Evolutionary conservation across 2,888 invertebrate species (phyloP), one percentile per base, ranked within the genome.

Genomic region (Cephonodes hylas): DNA sequence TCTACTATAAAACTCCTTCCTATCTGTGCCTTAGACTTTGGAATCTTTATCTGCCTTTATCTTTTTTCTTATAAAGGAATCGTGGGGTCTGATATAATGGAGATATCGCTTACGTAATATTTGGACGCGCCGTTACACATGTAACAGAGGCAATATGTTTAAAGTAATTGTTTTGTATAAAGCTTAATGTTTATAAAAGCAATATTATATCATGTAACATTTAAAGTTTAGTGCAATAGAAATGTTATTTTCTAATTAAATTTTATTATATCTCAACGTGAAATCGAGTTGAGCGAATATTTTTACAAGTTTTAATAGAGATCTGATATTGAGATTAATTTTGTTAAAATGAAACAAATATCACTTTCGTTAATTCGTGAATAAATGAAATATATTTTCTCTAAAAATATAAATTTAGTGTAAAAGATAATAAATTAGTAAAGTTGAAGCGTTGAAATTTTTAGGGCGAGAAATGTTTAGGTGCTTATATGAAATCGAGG

Each of bases 241-340:
- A 80, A 84, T 85, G 86, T 89, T 90, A 88, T 86, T 80, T 77
- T 83, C 80, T 84, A 83, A 83, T 84, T 80, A 76, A 87, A 86
- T 89, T 88, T 86, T 85, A 87, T 83, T 79, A 77, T 78, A 80
- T 77, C 77, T 81, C 76, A 69, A 72, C 71, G 67, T 69, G 66
- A 74, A 75, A 71, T 66, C 74, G 60, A 67, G 74, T 81, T 79
- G 77, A 76, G 79, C 76, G 66, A 76, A 78, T 81, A 78, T 81
- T 80, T 76, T 80, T 75, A 75, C 76, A 73, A 73, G 74, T 80
- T 77, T 77, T 75, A 75, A 79, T 84, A 83, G 83, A 89, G 90
- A 91, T 89, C 91, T 91, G 91, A 91, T 84, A 83, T 84, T 91
- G 91, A 91, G 91, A 91, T 91, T 91, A 89, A 83, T 84, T 81